Evolutionary conservation across 2,888 invertebrate genomes (phyloP).

Genomic region (Alcis repandata): DNA sequence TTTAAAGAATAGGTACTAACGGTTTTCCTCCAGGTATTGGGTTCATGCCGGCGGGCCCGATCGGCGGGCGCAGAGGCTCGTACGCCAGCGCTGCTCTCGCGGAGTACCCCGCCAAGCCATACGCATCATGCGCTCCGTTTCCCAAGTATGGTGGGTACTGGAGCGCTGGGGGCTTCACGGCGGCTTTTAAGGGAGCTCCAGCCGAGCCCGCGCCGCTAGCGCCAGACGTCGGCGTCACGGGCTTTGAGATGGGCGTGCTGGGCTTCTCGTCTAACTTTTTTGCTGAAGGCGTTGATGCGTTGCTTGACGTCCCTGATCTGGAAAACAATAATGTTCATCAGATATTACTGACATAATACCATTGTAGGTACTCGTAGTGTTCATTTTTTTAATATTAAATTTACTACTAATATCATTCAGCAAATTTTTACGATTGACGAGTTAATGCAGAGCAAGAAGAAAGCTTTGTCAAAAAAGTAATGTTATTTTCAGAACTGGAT

Average conservation of each 20-base stretch:
- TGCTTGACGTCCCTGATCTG: conserved; percentile 95
- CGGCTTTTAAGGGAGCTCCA: conserved; percentile 85
- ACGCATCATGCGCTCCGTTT: conserved; percentile 82
- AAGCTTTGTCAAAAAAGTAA: too few species aligned
- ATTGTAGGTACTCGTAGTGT: too few species aligned
- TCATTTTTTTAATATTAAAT: too few species aligned
- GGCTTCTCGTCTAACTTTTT: conserved; percentile 96
- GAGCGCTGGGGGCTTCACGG: conserved; percentile 86
- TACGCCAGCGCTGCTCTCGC: conserved; percentile 82
- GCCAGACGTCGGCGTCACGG: conserved; percentile 93
- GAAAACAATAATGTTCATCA: conserved; percentile 37
- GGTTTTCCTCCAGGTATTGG: conserved; percentile 94
- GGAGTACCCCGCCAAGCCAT: conserved; percentile 83
- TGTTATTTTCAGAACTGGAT: too few species aligned
- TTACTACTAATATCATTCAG: too few species aligned
- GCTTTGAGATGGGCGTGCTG: conserved; percentile 96
- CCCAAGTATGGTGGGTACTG: conserved; percentile 90
- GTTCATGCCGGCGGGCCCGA: conserved; percentile 87
- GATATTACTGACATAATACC: not conserved
- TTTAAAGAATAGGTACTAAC: conserved; percentile 88
- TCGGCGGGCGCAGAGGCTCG: conserved; percentile 81
- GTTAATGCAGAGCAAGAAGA: too few species aligned
- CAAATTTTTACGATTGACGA: too few species aligned
- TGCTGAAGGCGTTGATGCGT: conserved; percentile 95
- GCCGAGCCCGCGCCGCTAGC: conserved; percentile 87